Evolutionary conservation across 2,888 invertebrate species (phyloP), one percentile per base, ranked within the genome.

Genomic region (Polydrusus tereticollis): DNA sequence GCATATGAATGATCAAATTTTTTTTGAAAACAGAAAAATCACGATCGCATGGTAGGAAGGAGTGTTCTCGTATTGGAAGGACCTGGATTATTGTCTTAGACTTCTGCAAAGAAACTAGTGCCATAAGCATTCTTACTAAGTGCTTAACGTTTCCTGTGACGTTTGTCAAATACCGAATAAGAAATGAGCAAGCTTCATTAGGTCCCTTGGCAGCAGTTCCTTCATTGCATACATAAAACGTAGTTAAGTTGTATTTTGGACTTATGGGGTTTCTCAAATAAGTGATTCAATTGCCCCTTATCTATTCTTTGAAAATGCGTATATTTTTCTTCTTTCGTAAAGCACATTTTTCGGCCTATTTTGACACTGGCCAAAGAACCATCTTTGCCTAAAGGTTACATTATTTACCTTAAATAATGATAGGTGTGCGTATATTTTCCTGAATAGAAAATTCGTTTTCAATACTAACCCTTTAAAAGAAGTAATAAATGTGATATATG

Each of bases 1-100:
- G 45, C 23, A 23, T 55, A 55, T 55, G 55, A 21, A 55, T 33
- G 55, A 55, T 55, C 55, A 55, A 55, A 55, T 23, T 23, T 55
- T 2, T 55, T 55, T 33, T 29, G 33, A 55, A 21, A 45, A 45
- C 45, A 45, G n/a, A n/a, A n/a, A n/a, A n/a, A n/a, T n/a, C n/a
- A n/a, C n/a, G n/a, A n/a, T n/a, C n/a, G n/a, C n/a, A 45, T 45
- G 45, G 45, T 45, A 45, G 16, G 20, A 45, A 45, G 45, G 16
- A 45, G 18, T 45, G 45, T 45, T 18, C 45, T 45, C 45, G n/a
- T 45, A 45, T 45, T 45, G 45, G 45, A 45, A 45, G 8, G 18
- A 45, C n/a, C n/a, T 45, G 45, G 18, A 16, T 45, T 45, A 16
- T 45, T 45, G 16, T 45, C 8, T 45, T 14, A 45, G 16, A 41